Evolutionary conservation across 2,888 invertebrate genomes (phyloP).

Genomic region (Biston stratarius): DNA sequence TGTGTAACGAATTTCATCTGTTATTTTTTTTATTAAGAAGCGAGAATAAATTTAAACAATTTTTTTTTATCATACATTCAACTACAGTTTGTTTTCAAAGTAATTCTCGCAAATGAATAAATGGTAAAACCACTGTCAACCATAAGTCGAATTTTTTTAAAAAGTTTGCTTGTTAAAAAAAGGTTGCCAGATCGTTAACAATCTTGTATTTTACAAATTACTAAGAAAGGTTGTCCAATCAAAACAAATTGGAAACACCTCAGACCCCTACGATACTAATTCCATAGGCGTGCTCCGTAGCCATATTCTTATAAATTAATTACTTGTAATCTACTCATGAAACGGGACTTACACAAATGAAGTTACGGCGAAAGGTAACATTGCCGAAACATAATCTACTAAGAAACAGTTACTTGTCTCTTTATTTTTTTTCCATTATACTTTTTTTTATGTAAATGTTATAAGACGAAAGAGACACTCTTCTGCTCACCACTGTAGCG

Average conservation of each 20-base stretch:
- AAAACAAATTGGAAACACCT: constrained; percentile 52
- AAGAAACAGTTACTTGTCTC: constrained; percentile 9
- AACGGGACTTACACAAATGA: constrained; percentile 84
- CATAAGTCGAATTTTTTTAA: no score
- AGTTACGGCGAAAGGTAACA: constrained; percentile 69
- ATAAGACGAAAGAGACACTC: no score
- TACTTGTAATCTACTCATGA: constrained; percentile 86
- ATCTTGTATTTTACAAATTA: constrained; percentile 1
- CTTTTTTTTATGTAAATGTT: no score
- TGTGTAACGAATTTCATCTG: no score
- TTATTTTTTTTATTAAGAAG: no score
- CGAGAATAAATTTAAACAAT: no score
- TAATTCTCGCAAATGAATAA: no score
- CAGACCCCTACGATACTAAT: constrained; percentile 69
- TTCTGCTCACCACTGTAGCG: no score
- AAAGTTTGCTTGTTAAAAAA: not conserved
- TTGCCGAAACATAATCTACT: constrained; percentile 24
- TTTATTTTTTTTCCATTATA: no score
- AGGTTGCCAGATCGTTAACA: not conserved
- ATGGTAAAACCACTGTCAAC: no score
- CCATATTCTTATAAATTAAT: constrained; percentile 87
- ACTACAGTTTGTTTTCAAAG: no score
- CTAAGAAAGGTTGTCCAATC: constrained; percentile 30
- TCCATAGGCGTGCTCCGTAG: constrained; percentile 68
- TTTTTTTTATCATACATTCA: no score